Base-by-base conservation (phyloP, 1,140 invertebrate species). In the Leptinotarsa defecta region DNA sequence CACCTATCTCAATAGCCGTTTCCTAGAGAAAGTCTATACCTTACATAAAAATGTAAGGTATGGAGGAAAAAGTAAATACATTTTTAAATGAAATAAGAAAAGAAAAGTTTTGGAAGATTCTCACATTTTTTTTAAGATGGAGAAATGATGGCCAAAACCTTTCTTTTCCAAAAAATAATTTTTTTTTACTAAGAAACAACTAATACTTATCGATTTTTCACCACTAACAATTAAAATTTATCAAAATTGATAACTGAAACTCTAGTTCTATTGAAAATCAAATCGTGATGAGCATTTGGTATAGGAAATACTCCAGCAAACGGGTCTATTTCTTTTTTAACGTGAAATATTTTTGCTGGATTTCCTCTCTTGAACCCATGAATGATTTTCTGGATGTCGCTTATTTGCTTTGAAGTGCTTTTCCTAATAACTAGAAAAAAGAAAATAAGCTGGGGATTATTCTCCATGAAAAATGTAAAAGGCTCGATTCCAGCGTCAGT, bases 261-360 rank as follows among this genome's bases (percentile, higher is more conserved):
- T 17, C 27, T 27, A 13, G 65, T 68, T 24, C 65, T 24, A 15
- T 68, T 34, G 43, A 68, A 68, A 43, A 68, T 68, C 0, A 68
- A 17, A 43, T 68, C 65, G 17, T 68, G 65, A 43, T 68, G 65
- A 68, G 65, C 65, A n/a, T 24, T 68, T 24, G 65, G 65, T 6
- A 68, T 68, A 27, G 65, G 65, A 27, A 68, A 68, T n/a, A 68
- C 22, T 68, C 65, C 65, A 43, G 24, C 27, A 27, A 68, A 68
- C 2, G 6, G 27, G 6, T 15, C 24, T 22, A 68, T 27, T n/a
- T 68, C 65, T 27, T 68, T 68, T 27, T 68, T 68, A 11, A 68
- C 22, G 2, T 34, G n/a, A 27, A 68, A 68, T 13, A 68, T 43
- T 27, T 68, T 68, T 17, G 65, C 65, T 17, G 65, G 22, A 24